Evolutionary conservation across 2,888 invertebrate genomes (phyloP).

Genomic region (Dorcus parallelipipedus): DNA sequence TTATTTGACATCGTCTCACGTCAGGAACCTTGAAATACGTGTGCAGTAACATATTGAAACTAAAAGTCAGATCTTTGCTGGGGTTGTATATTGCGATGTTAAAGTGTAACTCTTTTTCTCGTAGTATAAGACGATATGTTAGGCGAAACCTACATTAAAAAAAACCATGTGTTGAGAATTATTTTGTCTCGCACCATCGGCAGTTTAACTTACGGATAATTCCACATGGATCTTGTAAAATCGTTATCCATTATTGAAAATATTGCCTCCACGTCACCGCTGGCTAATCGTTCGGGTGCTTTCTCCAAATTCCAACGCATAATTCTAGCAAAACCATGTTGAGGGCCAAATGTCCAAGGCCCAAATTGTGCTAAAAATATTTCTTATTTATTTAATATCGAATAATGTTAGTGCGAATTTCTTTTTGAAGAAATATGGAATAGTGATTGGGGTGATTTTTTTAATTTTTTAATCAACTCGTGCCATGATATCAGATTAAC

Average conservation of each 20-base stretch:
- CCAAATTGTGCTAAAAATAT: conserved; percentile 81
- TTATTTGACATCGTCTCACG: conserved; percentile 86
- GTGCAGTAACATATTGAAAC: conserved; percentile 89
- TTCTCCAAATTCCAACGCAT: conserved; percentile 89
- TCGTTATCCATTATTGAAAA: conserved; percentile 92
- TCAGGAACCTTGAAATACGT: conserved; percentile 96
- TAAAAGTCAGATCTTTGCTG: conserved; percentile 85
- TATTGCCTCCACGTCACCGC: conserved; percentile 88
- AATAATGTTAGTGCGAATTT: neutral
- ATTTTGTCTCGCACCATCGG: neutral
- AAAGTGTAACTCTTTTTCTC: conserved; percentile 89
- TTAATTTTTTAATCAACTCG: too few relatives aligned
- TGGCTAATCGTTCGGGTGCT: conserved; percentile 81
- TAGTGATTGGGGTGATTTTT: neutral
- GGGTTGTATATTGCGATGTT: conserved; percentile 93
- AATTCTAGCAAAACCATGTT: conserved; percentile 94
- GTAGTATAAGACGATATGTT: conserved; percentile 86
- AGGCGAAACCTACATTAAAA: conserved; percentile 70
- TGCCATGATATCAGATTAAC: neutral
- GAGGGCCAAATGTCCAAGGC: conserved; percentile 91
- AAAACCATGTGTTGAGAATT: conserved; percentile 4
- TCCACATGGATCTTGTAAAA: conserved; percentile 91
- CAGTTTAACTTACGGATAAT: conserved; percentile 68
- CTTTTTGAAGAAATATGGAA: neutral
- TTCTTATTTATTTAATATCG: neutral